Base-by-base conservation (phyloP, 2,888 invertebrate genomes). In the Brachyptera putata region DNA sequence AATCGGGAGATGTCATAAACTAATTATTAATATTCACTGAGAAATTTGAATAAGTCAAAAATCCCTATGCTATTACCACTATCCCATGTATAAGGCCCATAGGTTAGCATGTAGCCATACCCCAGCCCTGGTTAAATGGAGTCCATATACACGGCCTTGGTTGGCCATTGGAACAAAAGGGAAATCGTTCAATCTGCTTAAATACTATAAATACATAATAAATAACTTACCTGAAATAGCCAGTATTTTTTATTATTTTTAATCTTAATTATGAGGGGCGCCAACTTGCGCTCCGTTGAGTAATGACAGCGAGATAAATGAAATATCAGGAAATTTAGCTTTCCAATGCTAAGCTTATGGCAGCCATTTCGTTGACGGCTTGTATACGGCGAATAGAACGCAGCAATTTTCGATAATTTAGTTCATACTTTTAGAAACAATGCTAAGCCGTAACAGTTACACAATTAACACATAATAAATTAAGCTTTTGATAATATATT, bases 351-450 rank as follows among this genome's bases (percentile, higher is more conserved):
- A 72, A 74, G 74, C 78, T 77, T 77, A 78, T 76, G 77, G 77
- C 77, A 77, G 78, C 78, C 77, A 78, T 77, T 77, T 76, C 76
- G 74, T 73, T 68, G 72, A 70, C 72, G 74, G 75, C 75, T 75
- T 63, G 60, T 62, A 62, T 61, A 60, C 21, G 39, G 73, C 71
- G 68, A 73, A 70, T 74, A 72, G 70, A 67, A 70, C 68, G 69
- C 68, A 69, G 70, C 70, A 69, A 68, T 59, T 72, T 71, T 70
- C 67, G 67, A 67, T 67, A 70, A 71, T 71, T 70, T 68, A 71
- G 70, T 72, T 73, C 71, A 60, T 61, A 66, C 59, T 57, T 63
- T 68, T 64, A 61, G 67, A 70, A 72, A 68, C 63, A 69, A 57
- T 58, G 65, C 61, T 63, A 66, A 66, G 66, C 57, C 61, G 62